Evolutionary conservation across 1,140 invertebrate species (phyloP).

Genomic region (Hetaerina americana): DNA sequence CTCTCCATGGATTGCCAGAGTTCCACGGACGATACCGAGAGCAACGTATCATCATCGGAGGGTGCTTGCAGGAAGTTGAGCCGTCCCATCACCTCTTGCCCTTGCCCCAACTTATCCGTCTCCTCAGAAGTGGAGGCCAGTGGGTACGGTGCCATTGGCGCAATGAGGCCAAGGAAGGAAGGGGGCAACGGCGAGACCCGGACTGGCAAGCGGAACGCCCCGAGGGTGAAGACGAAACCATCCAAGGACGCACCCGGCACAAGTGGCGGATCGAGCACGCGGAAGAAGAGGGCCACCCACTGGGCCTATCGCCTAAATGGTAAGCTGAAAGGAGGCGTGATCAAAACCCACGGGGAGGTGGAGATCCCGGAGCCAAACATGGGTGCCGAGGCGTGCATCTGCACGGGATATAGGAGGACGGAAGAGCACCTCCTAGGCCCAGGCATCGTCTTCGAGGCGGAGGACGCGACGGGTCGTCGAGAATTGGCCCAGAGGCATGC

Average conservation of each 20-base stretch:
- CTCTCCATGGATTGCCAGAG: neutral
- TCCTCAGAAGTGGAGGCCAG: neutral
- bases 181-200: neutral
- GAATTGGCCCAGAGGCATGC: slow-evolving; percentile 1
- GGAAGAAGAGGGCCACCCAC: neutral
- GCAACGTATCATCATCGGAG: neutral
- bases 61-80: neutral
- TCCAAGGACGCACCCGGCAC: neutral
- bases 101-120: neutral
- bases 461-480: too few relatives aligned
- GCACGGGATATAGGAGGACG: slow-evolving; percentile 43
- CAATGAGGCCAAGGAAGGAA: neutral
- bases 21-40: neutral
- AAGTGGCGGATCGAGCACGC: neutral
- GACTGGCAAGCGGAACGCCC: neutral
- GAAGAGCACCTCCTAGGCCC: slow-evolving; percentile 39
- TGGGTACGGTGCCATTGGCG: neutral
- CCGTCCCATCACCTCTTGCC: neutral
- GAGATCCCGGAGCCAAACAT: slow-evolving; percentile 31
- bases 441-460: slow-evolving; percentile 35
- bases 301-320: neutral
- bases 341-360: slow-evolving; percentile 29
- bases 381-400: slow-evolving; percentile 34
- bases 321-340: slow-evolving; percentile 34
- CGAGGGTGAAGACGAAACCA: neutral